phyloP scores from a whole-genome alignment of 1,140 invertebrate species.

The Halesus radiatus region DNA sequence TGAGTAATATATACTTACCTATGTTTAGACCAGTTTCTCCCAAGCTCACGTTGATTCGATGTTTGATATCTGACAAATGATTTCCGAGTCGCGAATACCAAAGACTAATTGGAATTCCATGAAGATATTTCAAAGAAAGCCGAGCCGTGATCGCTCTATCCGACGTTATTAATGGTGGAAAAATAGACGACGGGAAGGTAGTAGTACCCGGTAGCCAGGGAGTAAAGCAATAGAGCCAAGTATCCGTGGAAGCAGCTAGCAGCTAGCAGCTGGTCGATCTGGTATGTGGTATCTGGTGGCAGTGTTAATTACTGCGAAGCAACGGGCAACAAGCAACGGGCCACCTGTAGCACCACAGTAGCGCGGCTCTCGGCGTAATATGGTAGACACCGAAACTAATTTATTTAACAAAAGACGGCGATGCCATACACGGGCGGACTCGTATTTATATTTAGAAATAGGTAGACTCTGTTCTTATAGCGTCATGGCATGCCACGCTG shows the following conservation, averaged over 20 bases:
- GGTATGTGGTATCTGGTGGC: constrained; percentile 5
- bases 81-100: constrained; percentile 27
- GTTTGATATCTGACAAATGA: constrained; percentile 30
- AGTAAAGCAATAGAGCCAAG: too few relatives aligned
- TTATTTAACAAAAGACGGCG: constrained; percentile 72
- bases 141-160: constrained; percentile 48
- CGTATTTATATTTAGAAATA: constrained; percentile 55
- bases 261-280: constrained; percentile 3
- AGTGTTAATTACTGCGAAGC: constrained; percentile 8
- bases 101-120: constrained; percentile 35
- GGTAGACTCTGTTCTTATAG: constrained; percentile 55
- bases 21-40: too few relatives aligned
- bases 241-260: not conserved
- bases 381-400: constrained; percentile 73
- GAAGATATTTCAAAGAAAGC: constrained; percentile 46
- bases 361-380: constrained; percentile 66
- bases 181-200: not conserved
- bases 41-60: constrained; percentile 8
- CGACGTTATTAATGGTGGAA: constrained; percentile 33
- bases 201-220: not conserved
- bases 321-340: not conserved
- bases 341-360: constrained; percentile 25
- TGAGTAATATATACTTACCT: too few relatives aligned
- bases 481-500: constrained; percentile 55
- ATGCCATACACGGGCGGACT: constrained; percentile 56